Conservation (phyloP, 2,797 vertebrate species). For the Leptoclinus maculatus region DNA sequence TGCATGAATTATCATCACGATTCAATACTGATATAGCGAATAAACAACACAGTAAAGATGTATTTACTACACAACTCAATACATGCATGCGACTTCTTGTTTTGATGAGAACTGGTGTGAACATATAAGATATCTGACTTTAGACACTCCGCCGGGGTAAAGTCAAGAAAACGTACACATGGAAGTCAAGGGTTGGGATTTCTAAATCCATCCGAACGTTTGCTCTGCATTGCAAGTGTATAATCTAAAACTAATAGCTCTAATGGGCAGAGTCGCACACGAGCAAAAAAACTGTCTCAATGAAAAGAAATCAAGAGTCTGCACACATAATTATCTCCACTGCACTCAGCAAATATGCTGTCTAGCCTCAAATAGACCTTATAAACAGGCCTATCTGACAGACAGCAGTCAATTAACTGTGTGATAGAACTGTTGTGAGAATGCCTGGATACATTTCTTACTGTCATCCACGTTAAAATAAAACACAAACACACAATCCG, state of each 20-base stretch:
- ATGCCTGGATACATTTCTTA: slow-evolving; percentile 1
- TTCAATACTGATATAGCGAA: not conserved
- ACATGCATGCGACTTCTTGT: no score
- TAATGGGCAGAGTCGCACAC: slow-evolving; percentile 28
- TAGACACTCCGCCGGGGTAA: not conserved
- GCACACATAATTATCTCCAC: slow-evolving; percentile 26
- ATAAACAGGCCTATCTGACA: slow-evolving; percentile 11
- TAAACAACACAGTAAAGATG: not conserved
- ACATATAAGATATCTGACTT: no score
- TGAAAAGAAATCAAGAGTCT: slow-evolving; percentile 39
- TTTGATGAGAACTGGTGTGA: not conserved
- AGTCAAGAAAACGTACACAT: not conserved
- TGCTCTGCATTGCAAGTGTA: slow-evolving; percentile 11
- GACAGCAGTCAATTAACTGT: slow-evolving; percentile 5
- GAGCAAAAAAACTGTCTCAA: slow-evolving; percentile 8
- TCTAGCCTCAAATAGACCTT: slow-evolving; percentile 5
- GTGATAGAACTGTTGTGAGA: not conserved
- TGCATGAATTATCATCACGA: not conserved
- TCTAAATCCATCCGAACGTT: not conserved
- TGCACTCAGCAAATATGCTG: slow-evolving; percentile 11
- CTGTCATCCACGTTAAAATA: slow-evolving; percentile 14
- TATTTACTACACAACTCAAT: not conserved
- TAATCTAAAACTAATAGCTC: slow-evolving; percentile 31
- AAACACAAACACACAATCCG: slow-evolving; percentile 28
- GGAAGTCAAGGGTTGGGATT: not conserved